These are phyloP conservation scores for Coenonympha arcania DNA, from an alignment of 2,888 invertebrate genomes.

Conservation along the genomic window DNA sequence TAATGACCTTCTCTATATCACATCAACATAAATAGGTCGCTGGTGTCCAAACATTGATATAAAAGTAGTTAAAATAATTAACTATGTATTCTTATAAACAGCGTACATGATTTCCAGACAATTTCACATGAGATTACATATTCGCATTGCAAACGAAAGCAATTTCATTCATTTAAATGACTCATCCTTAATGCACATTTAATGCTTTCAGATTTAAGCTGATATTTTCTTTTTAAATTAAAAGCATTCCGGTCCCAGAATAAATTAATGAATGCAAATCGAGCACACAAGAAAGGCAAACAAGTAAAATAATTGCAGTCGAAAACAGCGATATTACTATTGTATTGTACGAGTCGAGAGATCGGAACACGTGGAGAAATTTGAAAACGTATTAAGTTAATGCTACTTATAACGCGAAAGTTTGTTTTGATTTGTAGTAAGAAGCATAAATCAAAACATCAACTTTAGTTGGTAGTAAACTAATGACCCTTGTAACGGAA, in stretches of 20 bases:
- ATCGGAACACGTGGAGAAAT: constrained; percentile 56
- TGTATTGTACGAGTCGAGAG: constrained; percentile 44
- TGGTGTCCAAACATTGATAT: neutral
- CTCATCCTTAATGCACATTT: too few species aligned
- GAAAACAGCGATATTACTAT: constrained; percentile 23
- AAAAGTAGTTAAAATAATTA: constrained; percentile 12
- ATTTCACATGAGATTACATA: constrained; percentile 23
- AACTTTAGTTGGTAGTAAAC: neutral
- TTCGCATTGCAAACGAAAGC: constrained; percentile 22
- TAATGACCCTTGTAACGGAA: neutral
- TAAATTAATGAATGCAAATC: constrained; percentile 9
- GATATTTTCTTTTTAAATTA: constrained; percentile 15
- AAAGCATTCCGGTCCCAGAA: neutral
- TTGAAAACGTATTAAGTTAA: constrained; percentile 62
- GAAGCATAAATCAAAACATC: constrained; percentile 53
- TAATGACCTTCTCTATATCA: too few species aligned
- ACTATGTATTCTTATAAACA: constrained; percentile 17
- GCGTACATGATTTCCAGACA: constrained; percentile 11
- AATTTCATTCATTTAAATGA: constrained; percentile 25
- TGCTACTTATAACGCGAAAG: constrained; percentile 64
- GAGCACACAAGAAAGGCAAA: constrained; percentile 16
- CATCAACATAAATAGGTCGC: neutral
- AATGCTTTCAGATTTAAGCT: constrained; percentile 25
- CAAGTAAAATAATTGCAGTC: constrained; percentile 10
- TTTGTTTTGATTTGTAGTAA: constrained; percentile 51